These are phyloP conservation scores for Drosophila pegasa DNA, from an alignment of 2,888 invertebrate genomes.

Conservation along the genomic window DNA sequence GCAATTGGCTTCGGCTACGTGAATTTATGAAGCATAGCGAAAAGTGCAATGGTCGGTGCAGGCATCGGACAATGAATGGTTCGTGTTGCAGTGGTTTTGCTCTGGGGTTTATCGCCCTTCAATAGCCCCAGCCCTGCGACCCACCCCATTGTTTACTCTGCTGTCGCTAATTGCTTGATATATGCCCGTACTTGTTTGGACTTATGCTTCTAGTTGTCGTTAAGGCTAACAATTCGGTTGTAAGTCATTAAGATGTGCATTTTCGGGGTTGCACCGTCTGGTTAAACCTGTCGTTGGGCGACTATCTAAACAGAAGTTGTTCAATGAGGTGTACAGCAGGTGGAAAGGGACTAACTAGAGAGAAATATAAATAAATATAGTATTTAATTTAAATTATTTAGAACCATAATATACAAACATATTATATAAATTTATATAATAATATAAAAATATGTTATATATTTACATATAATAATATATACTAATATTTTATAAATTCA, in stretches of 20 bases:
- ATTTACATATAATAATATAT: too few species aligned
- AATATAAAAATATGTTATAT: too few species aligned
- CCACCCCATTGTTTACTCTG: constrained; percentile 61
- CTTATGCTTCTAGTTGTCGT: constrained; percentile 49
- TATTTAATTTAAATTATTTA: too few species aligned
- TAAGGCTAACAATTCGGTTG: constrained; percentile 57
- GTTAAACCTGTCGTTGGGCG: constrained; percentile 16
- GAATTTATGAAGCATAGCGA: constrained; percentile 71
- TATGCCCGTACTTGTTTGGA: constrained; percentile 51
- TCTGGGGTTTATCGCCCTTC: constrained; percentile 16
- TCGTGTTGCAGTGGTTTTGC: constrained; percentile 33
- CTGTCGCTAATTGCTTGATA: constrained; percentile 76
- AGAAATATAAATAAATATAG: too few species aligned
- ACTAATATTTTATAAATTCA: too few species aligned
- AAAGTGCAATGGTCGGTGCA: constrained; percentile 64
- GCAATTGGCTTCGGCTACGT: constrained; percentile 60
- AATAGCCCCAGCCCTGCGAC: background rate
- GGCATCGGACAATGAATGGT: constrained; percentile 21
- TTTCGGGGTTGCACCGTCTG: constrained; percentile 37
- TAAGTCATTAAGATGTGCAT: constrained; percentile 40
- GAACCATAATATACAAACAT: too few species aligned
- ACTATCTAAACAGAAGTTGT: constrained; percentile 9
- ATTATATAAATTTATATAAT: too few species aligned
- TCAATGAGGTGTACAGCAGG: constrained; percentile 48
- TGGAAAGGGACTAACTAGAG: too few species aligned